Conservation (phyloP, 2,888 invertebrate genomes). For the Pachliopta kotzebuea region DNA sequence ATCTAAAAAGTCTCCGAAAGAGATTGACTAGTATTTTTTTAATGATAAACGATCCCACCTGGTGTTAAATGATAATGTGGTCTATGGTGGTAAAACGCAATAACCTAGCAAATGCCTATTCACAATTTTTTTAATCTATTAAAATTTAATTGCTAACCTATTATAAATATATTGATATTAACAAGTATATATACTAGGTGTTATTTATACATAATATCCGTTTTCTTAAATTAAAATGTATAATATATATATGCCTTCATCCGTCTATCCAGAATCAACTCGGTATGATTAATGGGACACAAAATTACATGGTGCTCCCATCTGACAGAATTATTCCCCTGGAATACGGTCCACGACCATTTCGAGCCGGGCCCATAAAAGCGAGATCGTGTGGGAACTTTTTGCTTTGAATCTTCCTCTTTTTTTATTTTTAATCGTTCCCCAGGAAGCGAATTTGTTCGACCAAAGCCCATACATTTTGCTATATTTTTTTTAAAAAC, state of each 20-base stretch:
- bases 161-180: too few species aligned
- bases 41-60: too few species aligned
- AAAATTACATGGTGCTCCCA: slow-evolving; percentile 69
- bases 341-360: slow-evolving; percentile 50
- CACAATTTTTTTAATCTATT: too few species aligned
- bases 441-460: slow-evolving; percentile 52
- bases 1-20: too few species aligned
- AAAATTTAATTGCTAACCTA: too few species aligned
- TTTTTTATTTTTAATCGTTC: slow-evolving; percentile 41
- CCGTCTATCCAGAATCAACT: slow-evolving; percentile 64
- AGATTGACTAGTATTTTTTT: too few species aligned
- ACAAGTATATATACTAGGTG: too few species aligned
- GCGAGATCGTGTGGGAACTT: slow-evolving; percentile 65
- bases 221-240: not conserved
- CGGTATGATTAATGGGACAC: slow-evolving; percentile 62
- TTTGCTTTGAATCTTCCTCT: slow-evolving; percentile 47
- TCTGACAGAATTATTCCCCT: slow-evolving; percentile 59
- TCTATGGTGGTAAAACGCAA: too few species aligned
- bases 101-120: too few species aligned
- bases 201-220: too few species aligned
- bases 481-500: slow-evolving; percentile 20
- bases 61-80: too few species aligned
- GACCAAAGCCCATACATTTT: slow-evolving; percentile 40
- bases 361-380: slow-evolving; percentile 52
- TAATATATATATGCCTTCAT: slow-evolving; percentile 20